A percentile compares a stretch with the other conserved stretches of the same genome.
Conservation (phyloP, 1,140 invertebrate species). For the Piezodorus guildinii region DNA sequence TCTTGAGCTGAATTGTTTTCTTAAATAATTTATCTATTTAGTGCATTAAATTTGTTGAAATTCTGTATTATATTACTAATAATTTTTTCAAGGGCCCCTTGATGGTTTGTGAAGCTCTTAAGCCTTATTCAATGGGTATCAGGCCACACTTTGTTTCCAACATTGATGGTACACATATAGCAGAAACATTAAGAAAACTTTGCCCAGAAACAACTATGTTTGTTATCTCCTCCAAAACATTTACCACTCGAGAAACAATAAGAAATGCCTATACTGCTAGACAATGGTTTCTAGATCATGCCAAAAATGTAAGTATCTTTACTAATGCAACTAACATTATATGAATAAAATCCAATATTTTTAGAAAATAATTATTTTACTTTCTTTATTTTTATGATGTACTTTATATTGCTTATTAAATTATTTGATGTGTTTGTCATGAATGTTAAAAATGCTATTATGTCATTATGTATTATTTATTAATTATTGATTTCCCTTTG, state of each 20-base stretch:
- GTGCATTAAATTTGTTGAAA: neutral
- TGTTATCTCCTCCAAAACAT: slow-evolving; percentile 98
- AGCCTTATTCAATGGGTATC: slow-evolving; percentile 73
- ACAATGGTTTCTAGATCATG: slow-evolving; percentile 77
- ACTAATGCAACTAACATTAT: too few relatives aligned
- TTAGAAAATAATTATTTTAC: neutral
- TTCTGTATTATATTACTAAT: too few relatives aligned
- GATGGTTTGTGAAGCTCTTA: slow-evolving; percentile 97
- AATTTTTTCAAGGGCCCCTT: slow-evolving; percentile 63
- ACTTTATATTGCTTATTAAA: too few relatives aligned
- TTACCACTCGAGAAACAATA: slow-evolving; percentile 99
- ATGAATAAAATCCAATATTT: neutral
- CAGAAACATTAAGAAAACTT: slow-evolving; percentile 82
- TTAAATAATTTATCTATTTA: neutral
- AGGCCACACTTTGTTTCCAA: slow-evolving; percentile 94
- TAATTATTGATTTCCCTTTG: too few relatives aligned
- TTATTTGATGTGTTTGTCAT: too few relatives aligned
- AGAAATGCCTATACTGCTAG: slow-evolving; percentile 97
- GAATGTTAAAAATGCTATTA: too few relatives aligned
- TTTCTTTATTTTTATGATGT: too few relatives aligned
- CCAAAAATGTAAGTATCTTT: slow-evolving; percentile 43
- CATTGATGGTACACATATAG: slow-evolving; percentile 97
- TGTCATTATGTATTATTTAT: too few relatives aligned
- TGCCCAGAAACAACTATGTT: slow-evolving; percentile 91
- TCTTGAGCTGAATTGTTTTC: neutral